Conservation (phyloP, 2,113 vertebrate genomes). For the Brevimyrus niger region DNA sequence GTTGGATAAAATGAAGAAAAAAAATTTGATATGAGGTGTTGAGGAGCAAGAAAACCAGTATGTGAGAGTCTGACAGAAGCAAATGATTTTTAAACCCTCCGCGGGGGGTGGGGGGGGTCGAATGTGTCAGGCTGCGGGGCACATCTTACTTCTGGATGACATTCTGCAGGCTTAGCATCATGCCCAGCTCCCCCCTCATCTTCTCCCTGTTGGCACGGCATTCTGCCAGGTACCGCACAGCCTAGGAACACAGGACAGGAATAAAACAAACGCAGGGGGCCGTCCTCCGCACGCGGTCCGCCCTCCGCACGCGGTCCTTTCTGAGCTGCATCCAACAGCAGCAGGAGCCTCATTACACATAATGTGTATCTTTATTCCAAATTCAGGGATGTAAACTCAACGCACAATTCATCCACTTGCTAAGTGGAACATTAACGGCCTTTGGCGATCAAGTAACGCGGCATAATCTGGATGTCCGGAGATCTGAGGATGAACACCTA, state of each 20-base stretch:
- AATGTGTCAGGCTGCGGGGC: background rate
- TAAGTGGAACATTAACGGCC: background rate
- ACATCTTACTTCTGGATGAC: conserved; percentile 83
- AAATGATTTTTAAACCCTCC: background rate
- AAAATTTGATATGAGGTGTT: background rate
- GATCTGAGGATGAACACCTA: conserved; percentile 50
- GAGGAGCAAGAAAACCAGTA: background rate
- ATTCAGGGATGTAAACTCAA: background rate
- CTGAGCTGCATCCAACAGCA: background rate
- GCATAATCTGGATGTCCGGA: background rate
- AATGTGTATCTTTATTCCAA: too few species aligned
- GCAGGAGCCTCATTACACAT: background rate
- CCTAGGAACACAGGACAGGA: conserved; percentile 49
- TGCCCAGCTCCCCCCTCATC: conserved; percentile 82
- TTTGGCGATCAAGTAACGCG: background rate
- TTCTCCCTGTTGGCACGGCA: conserved; percentile 81
- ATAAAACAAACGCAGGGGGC: conserved; percentile 10
- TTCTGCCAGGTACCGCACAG: conserved; percentile 83
- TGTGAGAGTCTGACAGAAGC: background rate
- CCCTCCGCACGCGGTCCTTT: background rate
- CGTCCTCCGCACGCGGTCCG: background rate
- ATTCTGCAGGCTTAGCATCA: conserved; percentile 90
- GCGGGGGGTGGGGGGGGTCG: background rate
- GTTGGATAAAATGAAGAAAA: background rate
- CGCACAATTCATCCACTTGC: background rate